These are phyloP conservation scores for Rhinoraja longicauda DNA, from an alignment of 2,797 vertebrate genomes.

Conservation along the genomic window DNA sequence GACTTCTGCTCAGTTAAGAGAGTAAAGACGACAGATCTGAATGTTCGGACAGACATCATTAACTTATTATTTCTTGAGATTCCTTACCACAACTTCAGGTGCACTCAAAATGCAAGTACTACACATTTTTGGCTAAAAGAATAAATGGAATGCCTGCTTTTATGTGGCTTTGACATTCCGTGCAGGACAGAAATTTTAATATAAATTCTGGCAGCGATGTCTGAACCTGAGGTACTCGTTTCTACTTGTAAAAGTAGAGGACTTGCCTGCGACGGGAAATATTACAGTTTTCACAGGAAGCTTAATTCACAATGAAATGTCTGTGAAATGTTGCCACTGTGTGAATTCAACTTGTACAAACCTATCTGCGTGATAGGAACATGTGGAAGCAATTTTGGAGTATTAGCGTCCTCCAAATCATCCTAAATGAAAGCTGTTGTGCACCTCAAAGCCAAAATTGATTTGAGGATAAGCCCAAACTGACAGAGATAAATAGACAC, in stretches of 20 bases:
- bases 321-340: conserved; percentile 45
- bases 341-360: conserved; percentile 43
- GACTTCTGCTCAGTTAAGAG: too few relatives aligned
- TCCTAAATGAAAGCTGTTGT: conserved; percentile 43
- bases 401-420: conserved; percentile 53
- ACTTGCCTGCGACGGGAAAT: conserved; percentile 34
- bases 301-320: conserved; percentile 44
- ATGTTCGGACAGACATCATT: background rate
- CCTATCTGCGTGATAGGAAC: conserved; percentile 49
- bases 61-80: background rate
- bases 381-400: conserved; percentile 54
- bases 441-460: too few relatives aligned
- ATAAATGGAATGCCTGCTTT: conserved; percentile 44
- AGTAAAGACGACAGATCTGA: too few relatives aligned
- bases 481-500: conserved; percentile 44
- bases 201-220: conserved; percentile 48
- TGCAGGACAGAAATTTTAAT: conserved; percentile 44
- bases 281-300: conserved; percentile 44
- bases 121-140: conserved; percentile 38
- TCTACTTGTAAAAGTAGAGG: conserved; percentile 45
- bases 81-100: background rate
- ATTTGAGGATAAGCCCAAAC: too few relatives aligned
- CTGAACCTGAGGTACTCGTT: conserved; percentile 49
- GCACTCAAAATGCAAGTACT: background rate
- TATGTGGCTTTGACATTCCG: conserved; percentile 45